phyloP scores from a whole-genome alignment of 2,888 invertebrate genomes.

The Eubasilissa splendida region DNA sequence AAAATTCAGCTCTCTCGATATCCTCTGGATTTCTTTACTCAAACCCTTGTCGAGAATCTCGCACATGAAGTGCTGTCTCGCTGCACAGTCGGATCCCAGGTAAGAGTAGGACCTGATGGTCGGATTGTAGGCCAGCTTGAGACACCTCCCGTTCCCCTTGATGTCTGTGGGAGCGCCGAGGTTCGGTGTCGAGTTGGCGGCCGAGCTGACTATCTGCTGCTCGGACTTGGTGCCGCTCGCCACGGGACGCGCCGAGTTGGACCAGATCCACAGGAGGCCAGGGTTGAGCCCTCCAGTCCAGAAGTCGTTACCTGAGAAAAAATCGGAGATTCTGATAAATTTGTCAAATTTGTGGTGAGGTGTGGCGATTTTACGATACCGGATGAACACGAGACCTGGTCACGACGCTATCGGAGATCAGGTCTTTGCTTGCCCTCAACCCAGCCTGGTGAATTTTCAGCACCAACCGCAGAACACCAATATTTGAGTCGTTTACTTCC shows the following conservation, averaged over 20 bases:
- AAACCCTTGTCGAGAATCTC: conserved; percentile 76
- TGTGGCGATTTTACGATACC: too few relatives aligned
- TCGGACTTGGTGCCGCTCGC: conserved; percentile 65
- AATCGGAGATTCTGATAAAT: background rate
- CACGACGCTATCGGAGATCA: too few relatives aligned
- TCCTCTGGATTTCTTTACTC: conserved; percentile 76
- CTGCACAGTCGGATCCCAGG: conserved; percentile 82
- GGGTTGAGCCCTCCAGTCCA: conserved; percentile 92
- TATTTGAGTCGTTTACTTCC: too few relatives aligned
- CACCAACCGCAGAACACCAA: too few relatives aligned
- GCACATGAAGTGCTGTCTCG: conserved; percentile 80
- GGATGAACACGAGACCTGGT: too few relatives aligned
- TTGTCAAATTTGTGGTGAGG: too few relatives aligned
- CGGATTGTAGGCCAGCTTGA: conserved; percentile 78
- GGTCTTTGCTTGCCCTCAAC: too few relatives aligned
- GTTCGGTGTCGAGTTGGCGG: conserved; percentile 41
- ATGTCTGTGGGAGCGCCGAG: conserved; percentile 69
- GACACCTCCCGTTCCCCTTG: conserved; percentile 80
- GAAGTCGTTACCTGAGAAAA: conserved; percentile 76
- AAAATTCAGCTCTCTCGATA: conserved; percentile 64
- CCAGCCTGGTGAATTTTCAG: too few relatives aligned
- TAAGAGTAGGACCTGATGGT: conserved; percentile 76
- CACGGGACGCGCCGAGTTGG: conserved; percentile 85
- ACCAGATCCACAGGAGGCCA: conserved; percentile 90
- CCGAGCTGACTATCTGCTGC: conserved; percentile 60